Percentiles rank a stretch among this genome's conserved stretches.
Conservation (phyloP, 2,797 vertebrate genomes). For the Megalops cyprinoides region DNA sequence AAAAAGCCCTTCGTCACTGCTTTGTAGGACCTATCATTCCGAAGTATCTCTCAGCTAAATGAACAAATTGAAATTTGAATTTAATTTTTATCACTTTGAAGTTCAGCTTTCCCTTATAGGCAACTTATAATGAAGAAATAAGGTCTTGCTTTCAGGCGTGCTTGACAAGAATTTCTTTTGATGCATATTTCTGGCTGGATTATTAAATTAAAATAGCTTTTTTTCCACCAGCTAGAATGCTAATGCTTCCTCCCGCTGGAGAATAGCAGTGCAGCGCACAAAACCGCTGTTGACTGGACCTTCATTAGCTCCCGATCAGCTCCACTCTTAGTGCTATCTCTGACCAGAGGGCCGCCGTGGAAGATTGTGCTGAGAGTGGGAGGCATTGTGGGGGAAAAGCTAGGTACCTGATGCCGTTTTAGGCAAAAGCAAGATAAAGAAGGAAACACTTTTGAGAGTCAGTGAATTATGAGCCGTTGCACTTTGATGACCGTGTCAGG, state of each 20-base stretch:
- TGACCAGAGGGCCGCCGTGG: constrained; percentile 60
- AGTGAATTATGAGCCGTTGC: constrained; percentile 53
- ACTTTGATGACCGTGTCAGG: not conserved
- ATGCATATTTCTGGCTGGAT: constrained; percentile 70
- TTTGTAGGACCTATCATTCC: constrained; percentile 49
- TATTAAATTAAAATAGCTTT: constrained; percentile 77
- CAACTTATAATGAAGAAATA: constrained; percentile 77
- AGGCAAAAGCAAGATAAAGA: constrained; percentile 44
- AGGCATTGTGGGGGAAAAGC: constrained; percentile 37
- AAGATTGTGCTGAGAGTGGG: constrained; percentile 8
- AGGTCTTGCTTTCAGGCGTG: constrained; percentile 74
- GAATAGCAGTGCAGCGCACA: constrained; percentile 53
- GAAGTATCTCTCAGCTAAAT: constrained; percentile 62
- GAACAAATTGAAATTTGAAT: constrained; percentile 72
- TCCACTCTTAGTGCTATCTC: constrained; percentile 69
- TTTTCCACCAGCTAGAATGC: constrained; percentile 73
- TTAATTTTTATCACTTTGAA: constrained; percentile 74
- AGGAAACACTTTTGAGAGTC: constrained; percentile 49
- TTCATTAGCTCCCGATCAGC: constrained; percentile 72
- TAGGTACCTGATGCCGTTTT: constrained; percentile 56
- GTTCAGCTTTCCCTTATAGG: constrained; percentile 65
- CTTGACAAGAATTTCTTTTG: constrained; percentile 75
- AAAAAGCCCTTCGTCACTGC: not conserved
- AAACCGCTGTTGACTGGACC: constrained; percentile 63
- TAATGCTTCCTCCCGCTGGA: constrained; percentile 74